phyloP scores from a whole-genome alignment of 1,140 invertebrate genomes.

The Drosophila eugracilis region DNA sequence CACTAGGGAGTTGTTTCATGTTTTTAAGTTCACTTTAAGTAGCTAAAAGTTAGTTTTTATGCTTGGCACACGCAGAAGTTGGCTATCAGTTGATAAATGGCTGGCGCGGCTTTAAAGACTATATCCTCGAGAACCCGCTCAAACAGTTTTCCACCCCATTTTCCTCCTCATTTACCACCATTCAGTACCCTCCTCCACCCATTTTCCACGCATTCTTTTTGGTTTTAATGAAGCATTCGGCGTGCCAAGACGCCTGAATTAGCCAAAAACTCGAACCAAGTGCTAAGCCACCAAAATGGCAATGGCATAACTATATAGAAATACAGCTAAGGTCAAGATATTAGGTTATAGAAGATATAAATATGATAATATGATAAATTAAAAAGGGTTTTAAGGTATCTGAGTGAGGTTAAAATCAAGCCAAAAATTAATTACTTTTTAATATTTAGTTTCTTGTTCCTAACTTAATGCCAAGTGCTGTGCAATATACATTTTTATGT shows the following conservation, averaged over 20 bases:
- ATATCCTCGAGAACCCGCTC: background rate
- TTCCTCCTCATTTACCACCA: too few species aligned
- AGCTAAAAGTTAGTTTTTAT: conserved; percentile 80
- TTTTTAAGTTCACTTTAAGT: conserved; percentile 80
- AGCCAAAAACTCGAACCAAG: conserved; percentile 40
- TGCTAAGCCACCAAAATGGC: conserved; percentile 27
- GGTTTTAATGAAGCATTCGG: conserved; percentile 72
- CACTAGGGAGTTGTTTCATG: conserved; percentile 71
- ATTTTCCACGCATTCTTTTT: conserved; percentile 9
- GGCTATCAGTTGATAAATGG: conserved; percentile 77
- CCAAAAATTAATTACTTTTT: too few species aligned
- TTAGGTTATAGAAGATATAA: background rate
- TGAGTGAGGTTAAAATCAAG: too few species aligned
- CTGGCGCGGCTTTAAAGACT: conserved; percentile 64
- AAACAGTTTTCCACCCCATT: background rate
- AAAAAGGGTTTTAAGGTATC: too few species aligned
- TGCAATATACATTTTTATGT: conserved; percentile 10
- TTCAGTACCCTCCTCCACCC: too few species aligned
- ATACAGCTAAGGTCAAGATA: background rate
- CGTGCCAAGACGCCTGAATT: conserved; percentile 62
- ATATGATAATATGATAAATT: background rate
- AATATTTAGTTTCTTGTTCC: too few species aligned
- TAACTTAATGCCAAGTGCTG: background rate
- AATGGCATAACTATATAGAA: conserved; percentile 11
- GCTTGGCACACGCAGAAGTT: conserved; percentile 75